Evolutionary conservation across 2,797 vertebrate genomes (phyloP), one percentile per base, ranked within the genome.

Genomic region (Champsocephalus esox): DNA sequence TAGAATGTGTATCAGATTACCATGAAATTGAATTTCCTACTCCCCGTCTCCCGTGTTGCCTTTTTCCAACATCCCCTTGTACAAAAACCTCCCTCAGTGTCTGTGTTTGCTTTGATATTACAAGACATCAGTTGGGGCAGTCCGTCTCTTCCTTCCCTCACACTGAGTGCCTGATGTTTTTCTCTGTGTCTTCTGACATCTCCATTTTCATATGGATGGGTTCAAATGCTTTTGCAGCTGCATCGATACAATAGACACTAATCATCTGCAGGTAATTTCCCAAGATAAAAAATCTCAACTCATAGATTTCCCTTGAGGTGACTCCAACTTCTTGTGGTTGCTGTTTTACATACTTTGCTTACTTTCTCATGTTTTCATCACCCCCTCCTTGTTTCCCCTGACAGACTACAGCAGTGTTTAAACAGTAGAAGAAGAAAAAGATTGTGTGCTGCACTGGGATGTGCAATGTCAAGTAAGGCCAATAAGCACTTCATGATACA

Each of bases 1-100:
- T 76, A 81, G 79, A 78, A 86, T 81, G 78, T 92, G 88, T 91
- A 91, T 93, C 89, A 85, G 91, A 94, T 92, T 91, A 91, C 81
- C 77, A 93, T 93, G 90, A 90, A 94, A 95, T 93, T 92, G 91
- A 91, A 94, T 94, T 94, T 90, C 85, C 87, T 70, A 54, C 81
- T 86, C 82, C 66, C 83, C 28, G 72, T 82, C 73, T 83, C 86
- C 86, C 87, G 79, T 85, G 87, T 88, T 82, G 77, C 84, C 76
- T 87, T 87, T 75, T 79, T 70, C 75, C 64, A 62, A 50, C 32
- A 70, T 82, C 75, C 73, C 54, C 66, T 66, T 59, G 57, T 77
- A 73, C 80, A 83, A 85, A 85, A 81, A 74, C 56, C 46, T 32
- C 49, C 54, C 38, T 74, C 56, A 14, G 68, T 70, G 77, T 77